A percentile compares a stretch with the other conserved stretches of the same genome.
These are phyloP conservation scores for Drosophila aldrichi DNA, from an alignment of 2,888 invertebrate genomes.

Conservation along the genomic window DNA sequence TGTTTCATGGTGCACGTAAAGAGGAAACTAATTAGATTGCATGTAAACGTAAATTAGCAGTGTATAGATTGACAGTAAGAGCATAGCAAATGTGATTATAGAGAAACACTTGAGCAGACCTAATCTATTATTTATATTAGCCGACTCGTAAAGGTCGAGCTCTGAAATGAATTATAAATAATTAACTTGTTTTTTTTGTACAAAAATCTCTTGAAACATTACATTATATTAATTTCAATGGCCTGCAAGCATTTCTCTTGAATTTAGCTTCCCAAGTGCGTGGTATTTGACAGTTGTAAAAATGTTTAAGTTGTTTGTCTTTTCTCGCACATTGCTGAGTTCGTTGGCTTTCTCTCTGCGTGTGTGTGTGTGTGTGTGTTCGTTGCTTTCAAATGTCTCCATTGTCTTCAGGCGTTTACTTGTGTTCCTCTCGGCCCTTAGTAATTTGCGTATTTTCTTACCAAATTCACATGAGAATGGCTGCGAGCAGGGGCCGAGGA, in stretches of 20 bases:
- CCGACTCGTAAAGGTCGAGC: too few relatives aligned
- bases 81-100: not conserved
- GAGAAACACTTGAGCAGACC: not conserved
- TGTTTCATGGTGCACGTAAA: not conserved
- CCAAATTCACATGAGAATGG: conserved; percentile 35
- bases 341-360: conserved; percentile 27
- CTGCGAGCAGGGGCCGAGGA: conserved; percentile 20
- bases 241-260: not conserved
- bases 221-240: not conserved
- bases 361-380: not conserved
- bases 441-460: conserved; percentile 56
- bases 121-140: not conserved
- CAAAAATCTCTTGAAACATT: not conserved
- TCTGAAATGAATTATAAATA: too few relatives aligned
- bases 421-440: conserved; percentile 32
- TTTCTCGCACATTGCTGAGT: conserved; percentile 19
- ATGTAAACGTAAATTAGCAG: not conserved
- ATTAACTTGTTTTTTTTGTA: too few relatives aligned
- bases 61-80: not conserved
- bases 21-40: not conserved
- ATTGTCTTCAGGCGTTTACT: conserved; percentile 65
- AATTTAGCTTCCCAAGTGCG: not conserved
- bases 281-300: conserved; percentile 21
- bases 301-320: conserved; percentile 20
- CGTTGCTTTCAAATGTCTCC: conserved; percentile 56